Conservation (phyloP, 2,888 invertebrate genomes). For the Epinotia bilunana region DNA sequence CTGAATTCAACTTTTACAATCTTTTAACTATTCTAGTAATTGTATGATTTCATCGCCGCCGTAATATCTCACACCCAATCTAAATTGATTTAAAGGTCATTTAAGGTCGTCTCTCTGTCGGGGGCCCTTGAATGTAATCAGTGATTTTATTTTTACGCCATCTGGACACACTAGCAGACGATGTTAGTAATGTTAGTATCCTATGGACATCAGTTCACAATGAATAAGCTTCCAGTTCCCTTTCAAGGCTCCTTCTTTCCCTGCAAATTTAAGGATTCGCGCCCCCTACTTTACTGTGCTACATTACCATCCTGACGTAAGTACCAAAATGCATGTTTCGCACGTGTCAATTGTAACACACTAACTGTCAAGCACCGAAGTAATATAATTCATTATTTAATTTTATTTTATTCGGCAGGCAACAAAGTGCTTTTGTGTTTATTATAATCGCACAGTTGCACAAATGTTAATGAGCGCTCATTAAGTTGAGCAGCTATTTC, state of each 20-base stretch:
- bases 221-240: not conserved
- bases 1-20: not conserved
- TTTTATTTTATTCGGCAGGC: not conserved
- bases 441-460: not conserved
- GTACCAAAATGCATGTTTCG: conserved; percentile 7
- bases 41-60: no score
- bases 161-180: not conserved
- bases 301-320: not conserved
- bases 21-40: not conserved
- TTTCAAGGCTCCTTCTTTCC: not conserved
- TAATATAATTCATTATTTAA: not conserved
- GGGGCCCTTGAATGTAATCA: not conserved
- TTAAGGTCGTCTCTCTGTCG: not conserved
- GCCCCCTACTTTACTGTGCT: not conserved
- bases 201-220: not conserved
- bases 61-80: not conserved
- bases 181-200: not conserved
- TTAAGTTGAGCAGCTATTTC: not conserved
- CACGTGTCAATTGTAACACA: not conserved
- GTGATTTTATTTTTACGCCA: not conserved
- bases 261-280: not conserved
- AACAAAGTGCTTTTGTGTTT: not conserved
- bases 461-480: not conserved
- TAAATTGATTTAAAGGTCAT: not conserved
- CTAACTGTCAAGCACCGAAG: not conserved